Conservation (phyloP, 2,797 vertebrate species). For the Sebastes wilsoni region DNA sequence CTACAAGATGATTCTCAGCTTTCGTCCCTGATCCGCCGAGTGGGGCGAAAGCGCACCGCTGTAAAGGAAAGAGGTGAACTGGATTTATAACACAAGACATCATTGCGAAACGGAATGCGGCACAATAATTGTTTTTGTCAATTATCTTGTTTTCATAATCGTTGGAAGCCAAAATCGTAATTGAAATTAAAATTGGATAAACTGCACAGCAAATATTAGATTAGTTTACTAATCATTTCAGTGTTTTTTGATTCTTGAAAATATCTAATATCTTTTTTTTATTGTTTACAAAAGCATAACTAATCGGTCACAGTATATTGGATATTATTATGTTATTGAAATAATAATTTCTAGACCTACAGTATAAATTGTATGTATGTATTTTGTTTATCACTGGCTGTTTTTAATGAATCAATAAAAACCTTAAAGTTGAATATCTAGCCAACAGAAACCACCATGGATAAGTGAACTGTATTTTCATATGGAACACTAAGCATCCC, state of each 20-base stretch:
- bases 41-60: no score
- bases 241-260: background rate
- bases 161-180: no score
- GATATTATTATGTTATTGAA: background rate
- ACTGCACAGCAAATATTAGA: no score
- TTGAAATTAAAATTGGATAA: no score
- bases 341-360: background rate
- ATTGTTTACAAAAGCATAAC: background rate
- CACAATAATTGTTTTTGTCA: no score
- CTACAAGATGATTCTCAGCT: no score
- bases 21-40: no score
- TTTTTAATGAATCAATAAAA: background rate
- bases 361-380: background rate
- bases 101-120: no score
- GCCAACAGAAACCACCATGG: background rate
- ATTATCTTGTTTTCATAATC: no score
- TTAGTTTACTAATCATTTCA: background rate
- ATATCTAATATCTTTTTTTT: background rate
- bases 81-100: no score
- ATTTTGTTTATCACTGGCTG: background rate
- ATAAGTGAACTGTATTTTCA: background rate
- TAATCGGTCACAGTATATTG: background rate
- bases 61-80: no score
- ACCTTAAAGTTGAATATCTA: background rate
- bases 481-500: background rate